Percentiles rank a stretch among this genome's conserved stretches.
phyloP scores from a whole-genome alignment of 2,113 vertebrate genomes.

The Leptobrachium ailaonicum region DNA sequence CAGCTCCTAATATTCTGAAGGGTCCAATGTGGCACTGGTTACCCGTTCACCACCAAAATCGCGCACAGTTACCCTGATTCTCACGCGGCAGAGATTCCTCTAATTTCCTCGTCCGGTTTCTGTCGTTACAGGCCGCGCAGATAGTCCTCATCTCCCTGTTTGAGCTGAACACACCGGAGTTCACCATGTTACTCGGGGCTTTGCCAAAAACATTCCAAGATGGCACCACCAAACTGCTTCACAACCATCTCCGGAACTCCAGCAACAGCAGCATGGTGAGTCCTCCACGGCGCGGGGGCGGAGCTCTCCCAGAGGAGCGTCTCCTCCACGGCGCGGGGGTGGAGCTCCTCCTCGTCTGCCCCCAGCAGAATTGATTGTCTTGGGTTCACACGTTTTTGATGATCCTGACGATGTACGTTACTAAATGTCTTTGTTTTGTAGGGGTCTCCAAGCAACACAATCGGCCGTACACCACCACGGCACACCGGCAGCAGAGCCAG shows the following conservation, averaged over 20 bases:
- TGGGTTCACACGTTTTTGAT: no score
- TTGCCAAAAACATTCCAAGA: conserved; percentile 99
- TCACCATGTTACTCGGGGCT: conserved; percentile 98
- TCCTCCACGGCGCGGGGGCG: background rate
- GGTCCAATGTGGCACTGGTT: no score
- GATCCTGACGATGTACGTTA: no score
- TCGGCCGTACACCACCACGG: conserved; percentile 84
- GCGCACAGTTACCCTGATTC: no score
- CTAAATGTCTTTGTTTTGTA: conserved; percentile 51
- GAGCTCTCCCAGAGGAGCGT: background rate
- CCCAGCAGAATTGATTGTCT: no score
- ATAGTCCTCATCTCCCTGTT: conserved; percentile 95
- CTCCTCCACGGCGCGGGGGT: background rate
- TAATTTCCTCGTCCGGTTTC: background rate
- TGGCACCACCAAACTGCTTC: conserved; percentile 95
- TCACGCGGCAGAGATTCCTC: no score
- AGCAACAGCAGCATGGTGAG: conserved; percentile 90
- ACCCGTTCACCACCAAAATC: background rate
- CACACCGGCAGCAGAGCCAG: conserved; percentile 91
- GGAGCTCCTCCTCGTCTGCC: background rate
- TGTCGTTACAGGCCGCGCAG: conserved; percentile 84
- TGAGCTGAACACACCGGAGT: conserved; percentile 96
- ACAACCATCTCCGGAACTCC: conserved; percentile 96
- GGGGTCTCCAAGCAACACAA: conserved; percentile 95
- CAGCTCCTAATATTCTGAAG: no score